These are phyloP conservation scores for Marcusenius ussheri DNA, from an alignment of 2,113 vertebrate species.

Conservation along the genomic window DNA sequence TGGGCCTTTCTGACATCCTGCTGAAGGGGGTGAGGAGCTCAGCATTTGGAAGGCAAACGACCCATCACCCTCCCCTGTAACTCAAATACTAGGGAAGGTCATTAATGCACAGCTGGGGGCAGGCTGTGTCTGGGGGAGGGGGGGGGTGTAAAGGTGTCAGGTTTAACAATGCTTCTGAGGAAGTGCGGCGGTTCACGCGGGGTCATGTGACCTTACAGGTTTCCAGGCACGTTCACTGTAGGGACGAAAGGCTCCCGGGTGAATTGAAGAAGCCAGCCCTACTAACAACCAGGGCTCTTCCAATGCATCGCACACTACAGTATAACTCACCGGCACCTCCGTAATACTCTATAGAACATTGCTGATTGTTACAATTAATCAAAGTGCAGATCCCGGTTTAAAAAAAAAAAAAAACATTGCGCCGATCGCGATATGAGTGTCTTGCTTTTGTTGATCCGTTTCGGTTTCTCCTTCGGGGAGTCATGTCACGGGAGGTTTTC, in stretches of 20 bases:
- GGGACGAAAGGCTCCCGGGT: constrained; percentile 33
- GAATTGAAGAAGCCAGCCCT: constrained; percentile 34
- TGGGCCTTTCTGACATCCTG: constrained; percentile 21
- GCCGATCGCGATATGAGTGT: not conserved
- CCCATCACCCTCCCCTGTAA: not conserved
- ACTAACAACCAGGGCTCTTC: constrained; percentile 41
- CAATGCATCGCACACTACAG: not conserved
- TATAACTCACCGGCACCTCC: not conserved
- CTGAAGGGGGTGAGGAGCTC: constrained; percentile 32
- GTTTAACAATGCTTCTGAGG: not conserved
- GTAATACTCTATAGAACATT: not conserved
- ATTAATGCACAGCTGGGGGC: not conserved
- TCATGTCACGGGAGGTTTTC: constrained; percentile 46
- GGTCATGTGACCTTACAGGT: constrained; percentile 16
- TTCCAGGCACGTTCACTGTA: constrained; percentile 16
- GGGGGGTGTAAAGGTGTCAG: not conserved
- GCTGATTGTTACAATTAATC: not conserved
- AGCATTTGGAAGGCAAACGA: constrained; percentile 27
- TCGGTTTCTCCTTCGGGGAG: constrained; percentile 34
- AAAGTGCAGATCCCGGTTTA: not conserved
- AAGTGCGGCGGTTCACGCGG: not conserved
- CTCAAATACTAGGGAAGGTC: not conserved
- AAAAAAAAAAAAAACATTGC: not conserved
- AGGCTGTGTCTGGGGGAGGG: not conserved
- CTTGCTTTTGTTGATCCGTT: constrained; percentile 43